Evolutionary conservation across 2,797 vertebrate genomes (phyloP), one percentile per base, ranked within the genome.

Genomic region (Clarias fuscus): DNA sequence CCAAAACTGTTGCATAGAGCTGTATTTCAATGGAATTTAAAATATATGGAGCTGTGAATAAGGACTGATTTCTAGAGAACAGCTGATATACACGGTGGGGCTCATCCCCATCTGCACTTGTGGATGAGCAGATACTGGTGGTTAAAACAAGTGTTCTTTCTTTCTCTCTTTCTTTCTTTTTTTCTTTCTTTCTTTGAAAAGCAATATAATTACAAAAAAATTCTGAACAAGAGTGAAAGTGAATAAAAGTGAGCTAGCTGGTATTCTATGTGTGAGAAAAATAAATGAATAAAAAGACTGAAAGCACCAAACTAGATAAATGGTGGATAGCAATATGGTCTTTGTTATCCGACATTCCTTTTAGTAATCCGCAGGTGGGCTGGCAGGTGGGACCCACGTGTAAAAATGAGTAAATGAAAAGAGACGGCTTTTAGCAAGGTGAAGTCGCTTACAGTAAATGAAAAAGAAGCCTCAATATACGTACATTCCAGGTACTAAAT

Each of bases 341-440:
- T 96, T 96, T 96, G 90, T 96, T 94, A 93, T 90, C 92, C 94
- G 93, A 95, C 96, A 95, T 95, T 94, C 95, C 95, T 95, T 94
- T 96, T 96, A 95, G 94, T 95, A 93, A 96, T 95, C 95, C 94
- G 94, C 89, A 92, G 95, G 93, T 94, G 95, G 95, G 96, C 96
- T 95, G 95, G 96, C 96, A 96, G 96, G 96, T 96, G 96, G 95
- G 94, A 93, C 92, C 94, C 86, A 82, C 94, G 95, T 93, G 92
- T 94, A 91, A 92, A 93, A 94, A 93, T 80, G 82, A 92, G 91
- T 94, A 91, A 92, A 92, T 90, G 92, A 92, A 72, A 93, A 91
- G 85, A 86, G 90, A 89, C 92, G 88, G 94, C 73, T 86, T 86
- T 90, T 67, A 82, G 70, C 71, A 88, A 82, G 70, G 72, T 82